These are phyloP conservation scores for Aporophyla lueneburgensis DNA, from an alignment of 2,888 invertebrate genomes.

Conservation along the genomic window DNA sequence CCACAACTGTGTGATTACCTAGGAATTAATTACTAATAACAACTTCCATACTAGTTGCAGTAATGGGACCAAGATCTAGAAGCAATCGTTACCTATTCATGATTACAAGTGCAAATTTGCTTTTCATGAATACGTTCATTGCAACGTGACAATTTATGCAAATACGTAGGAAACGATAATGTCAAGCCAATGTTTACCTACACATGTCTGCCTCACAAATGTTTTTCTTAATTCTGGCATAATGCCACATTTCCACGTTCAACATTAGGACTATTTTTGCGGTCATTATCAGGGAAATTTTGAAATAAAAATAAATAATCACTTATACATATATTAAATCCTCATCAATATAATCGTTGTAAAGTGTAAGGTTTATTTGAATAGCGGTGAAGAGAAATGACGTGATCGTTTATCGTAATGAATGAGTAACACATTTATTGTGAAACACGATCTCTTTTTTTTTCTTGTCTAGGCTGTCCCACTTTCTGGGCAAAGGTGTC, in stretches of 20 bases:
- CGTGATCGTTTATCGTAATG: conserved; percentile 21
- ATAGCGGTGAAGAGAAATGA: conserved; percentile 16
- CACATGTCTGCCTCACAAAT: conserved; percentile 47
- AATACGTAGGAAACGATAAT: conserved; percentile 45
- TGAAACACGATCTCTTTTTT: conserved; percentile 3
- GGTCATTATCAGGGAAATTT: conserved; percentile 46
- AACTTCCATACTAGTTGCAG: conserved; percentile 37
- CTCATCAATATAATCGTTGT: conserved; percentile 42
- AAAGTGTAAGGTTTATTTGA: conserved; percentile 38
- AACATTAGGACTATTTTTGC: conserved; percentile 54
- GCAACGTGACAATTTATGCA: conserved; percentile 47
- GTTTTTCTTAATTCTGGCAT: conserved; percentile 69
- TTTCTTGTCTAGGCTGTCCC: neutral
- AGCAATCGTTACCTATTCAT: conserved; percentile 27
- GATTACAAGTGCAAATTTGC: conserved; percentile 59
- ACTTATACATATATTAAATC: conserved; percentile 38
- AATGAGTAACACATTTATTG: conserved; percentile 18
- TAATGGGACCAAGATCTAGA: conserved; percentile 35
- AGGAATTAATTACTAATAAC: conserved; percentile 45
- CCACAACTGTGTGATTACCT: conserved; percentile 1
- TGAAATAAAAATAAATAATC: conserved; percentile 49
- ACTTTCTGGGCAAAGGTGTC: no score
- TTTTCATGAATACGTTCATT: conserved; percentile 51
- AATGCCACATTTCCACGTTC: conserved; percentile 66
- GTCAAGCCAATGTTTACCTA: conserved; percentile 51